Evolutionary conservation across 2,113 vertebrate species (phyloP), one percentile per base, ranked within the genome.

Genomic region (Myiagra hebetior): DNA sequence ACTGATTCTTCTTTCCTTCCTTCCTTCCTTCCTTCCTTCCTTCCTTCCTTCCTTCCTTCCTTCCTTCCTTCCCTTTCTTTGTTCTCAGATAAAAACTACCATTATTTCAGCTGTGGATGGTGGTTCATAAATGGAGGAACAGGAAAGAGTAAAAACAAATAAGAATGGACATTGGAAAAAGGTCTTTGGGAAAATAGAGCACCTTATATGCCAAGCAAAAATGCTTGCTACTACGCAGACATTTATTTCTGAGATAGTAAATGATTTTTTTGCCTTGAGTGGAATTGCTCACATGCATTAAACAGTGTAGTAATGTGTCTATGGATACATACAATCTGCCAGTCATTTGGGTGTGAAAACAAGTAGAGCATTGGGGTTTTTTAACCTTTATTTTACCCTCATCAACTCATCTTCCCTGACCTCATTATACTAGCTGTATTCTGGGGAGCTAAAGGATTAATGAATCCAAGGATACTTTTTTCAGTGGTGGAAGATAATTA

Each of bases 41-140:
- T 46, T 20, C 44, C 20, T 20, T 46, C 4, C 30, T 37, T 24
- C 4, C 16, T 11, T 4, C 2, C 22, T 14, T 9, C 13, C 2
- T 39, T 12, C 3, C 19, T 10, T 18, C 6, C 7, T 26, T 23
- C 8, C 2, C 3, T 20, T 4, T 5, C 6, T 5, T 16, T 19
- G 2, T 19, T 33, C 8, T 46, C 35, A 41, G 23, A 21, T n/a
- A 53, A 64, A 56, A 72, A 27, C 3, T 16, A 24, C 6, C 15
- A 39, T 44, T 79, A 31, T 55, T 86, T 83, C 79, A 10, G 6
- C 22, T 83, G 22, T 53, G 39, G 33, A 13, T 33, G 26, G 10
- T 53, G 31, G 21, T 73, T 55, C 39, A 62, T 47, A 23, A 13
- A 53, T 52, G 37, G 20, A 55, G 16, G 17, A 80, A 19, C 7